These are phyloP conservation scores for Lamproptera curius DNA, from an alignment of 2,888 invertebrate genomes.

Conservation along the genomic window DNA sequence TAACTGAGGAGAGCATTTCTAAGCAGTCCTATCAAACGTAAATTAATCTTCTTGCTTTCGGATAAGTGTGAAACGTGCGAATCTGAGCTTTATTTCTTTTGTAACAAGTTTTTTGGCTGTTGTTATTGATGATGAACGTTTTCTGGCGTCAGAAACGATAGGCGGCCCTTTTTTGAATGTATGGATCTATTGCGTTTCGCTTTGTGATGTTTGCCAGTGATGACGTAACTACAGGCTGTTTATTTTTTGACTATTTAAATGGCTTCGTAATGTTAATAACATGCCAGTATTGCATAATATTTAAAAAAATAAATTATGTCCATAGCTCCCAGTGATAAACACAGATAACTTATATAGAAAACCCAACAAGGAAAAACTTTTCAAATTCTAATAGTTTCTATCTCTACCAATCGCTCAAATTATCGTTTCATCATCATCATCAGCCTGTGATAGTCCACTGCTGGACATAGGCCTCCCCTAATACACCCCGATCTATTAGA, in stretches of 20 bases:
- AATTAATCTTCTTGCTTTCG: constrained; percentile 9
- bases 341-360: too few relatives aligned
- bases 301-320: too few relatives aligned
- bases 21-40: constrained; percentile 18
- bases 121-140: constrained; percentile 27
- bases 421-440: too few relatives aligned
- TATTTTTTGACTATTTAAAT: constrained; percentile 26
- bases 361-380: too few relatives aligned
- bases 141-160: constrained; percentile 30
- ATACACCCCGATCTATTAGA: too few relatives aligned
- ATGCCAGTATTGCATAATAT: too few relatives aligned
- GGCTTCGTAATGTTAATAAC: too few relatives aligned
- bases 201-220: constrained; percentile 45
- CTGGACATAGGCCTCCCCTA: too few relatives aligned
- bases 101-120: constrained; percentile 31
- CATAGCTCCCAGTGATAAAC: too few relatives aligned
- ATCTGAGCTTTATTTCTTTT: constrained; percentile 35
- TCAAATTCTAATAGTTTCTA: too few relatives aligned
- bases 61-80: constrained; percentile 23
- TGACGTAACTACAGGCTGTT: constrained; percentile 42
- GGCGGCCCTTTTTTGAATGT: constrained; percentile 59
- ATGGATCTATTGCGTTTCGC: constrained; percentile 65
- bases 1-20: constrained; percentile 16
- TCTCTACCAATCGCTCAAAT: too few relatives aligned
- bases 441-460: too few relatives aligned